A percentile compares a stretch with the other conserved stretches of the same genome.
Conservation (phyloP, 2,797 vertebrate species). For the Microctenopoma lineatum region DNA sequence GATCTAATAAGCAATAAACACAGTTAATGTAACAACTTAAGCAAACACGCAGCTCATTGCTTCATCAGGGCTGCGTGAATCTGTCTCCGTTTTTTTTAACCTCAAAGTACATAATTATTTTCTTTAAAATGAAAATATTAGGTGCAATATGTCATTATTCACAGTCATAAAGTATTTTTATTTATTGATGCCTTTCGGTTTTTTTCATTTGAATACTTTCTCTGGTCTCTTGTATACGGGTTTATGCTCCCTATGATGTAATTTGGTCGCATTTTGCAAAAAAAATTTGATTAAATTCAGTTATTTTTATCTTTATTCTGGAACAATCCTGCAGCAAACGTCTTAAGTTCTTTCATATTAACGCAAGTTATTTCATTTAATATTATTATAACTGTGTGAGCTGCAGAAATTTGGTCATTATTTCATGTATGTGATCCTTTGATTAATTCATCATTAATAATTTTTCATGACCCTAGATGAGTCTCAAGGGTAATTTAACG, state of each 20-base stretch:
- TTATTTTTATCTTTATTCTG: neutral
- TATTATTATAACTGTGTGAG: neutral
- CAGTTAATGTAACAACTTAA: neutral
- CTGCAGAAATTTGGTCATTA: constrained; percentile 8
- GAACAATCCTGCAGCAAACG: neutral
- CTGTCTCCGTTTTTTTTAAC: neutral
- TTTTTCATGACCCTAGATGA: constrained; percentile 2
- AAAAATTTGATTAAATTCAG: neutral
- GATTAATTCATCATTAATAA: neutral
- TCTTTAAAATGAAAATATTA: neutral
- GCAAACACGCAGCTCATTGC: neutral
- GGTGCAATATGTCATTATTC: neutral
- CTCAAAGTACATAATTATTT: no score
- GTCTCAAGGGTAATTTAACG: constrained; percentile 7
- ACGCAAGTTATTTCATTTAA: neutral
- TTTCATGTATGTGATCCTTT: constrained; percentile 17
- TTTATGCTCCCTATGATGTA: neutral
- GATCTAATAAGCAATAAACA: neutral
- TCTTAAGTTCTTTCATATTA: neutral
- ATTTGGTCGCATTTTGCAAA: neutral
- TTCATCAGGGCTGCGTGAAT: neutral
- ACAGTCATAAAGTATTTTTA: neutral
- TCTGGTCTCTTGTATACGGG: no score
- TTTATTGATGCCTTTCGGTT: neutral
- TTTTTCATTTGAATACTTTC: neutral